phyloP scores from a whole-genome alignment of 2,113 vertebrate species.

The Phrynosoma platyrhinos region DNA sequence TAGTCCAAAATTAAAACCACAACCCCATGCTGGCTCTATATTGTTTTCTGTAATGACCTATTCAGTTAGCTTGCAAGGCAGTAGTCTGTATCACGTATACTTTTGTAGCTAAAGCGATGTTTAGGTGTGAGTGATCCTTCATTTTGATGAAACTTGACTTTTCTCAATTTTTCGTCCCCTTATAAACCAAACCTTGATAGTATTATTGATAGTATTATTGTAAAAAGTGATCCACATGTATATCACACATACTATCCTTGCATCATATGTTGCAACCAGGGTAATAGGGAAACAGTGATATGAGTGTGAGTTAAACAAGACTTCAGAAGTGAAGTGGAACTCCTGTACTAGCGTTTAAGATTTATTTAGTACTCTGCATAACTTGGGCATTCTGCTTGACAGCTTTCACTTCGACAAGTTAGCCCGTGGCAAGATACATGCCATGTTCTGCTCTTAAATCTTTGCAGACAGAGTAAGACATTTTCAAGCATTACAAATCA shows the following conservation, averaged over 20 bases:
- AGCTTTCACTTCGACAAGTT: constrained; percentile 2
- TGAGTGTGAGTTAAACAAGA: background rate
- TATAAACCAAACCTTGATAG: background rate
- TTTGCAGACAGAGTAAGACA: constrained; percentile 19
- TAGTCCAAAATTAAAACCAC: background rate
- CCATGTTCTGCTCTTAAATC: background rate
- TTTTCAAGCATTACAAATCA: constrained; percentile 22
- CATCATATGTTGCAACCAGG: background rate
- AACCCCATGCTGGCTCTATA: no score
- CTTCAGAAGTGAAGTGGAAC: constrained; percentile 17
- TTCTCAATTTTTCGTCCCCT: background rate
- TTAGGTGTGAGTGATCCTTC: background rate
- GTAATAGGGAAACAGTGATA: background rate
- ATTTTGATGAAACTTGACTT: background rate
- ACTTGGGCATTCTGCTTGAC: fast-evolving
- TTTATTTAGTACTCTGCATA: background rate
- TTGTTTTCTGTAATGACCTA: background rate
- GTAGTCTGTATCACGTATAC: background rate
- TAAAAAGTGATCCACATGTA: background rate
- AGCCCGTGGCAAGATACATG: background rate
- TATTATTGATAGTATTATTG: background rate
- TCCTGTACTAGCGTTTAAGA: background rate
- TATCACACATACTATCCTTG: background rate
- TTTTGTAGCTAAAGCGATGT: background rate
- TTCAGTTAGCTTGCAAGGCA: background rate